phyloP scores from a whole-genome alignment of 1,140 invertebrate genomes.

The Papilio aristodemus region DNA sequence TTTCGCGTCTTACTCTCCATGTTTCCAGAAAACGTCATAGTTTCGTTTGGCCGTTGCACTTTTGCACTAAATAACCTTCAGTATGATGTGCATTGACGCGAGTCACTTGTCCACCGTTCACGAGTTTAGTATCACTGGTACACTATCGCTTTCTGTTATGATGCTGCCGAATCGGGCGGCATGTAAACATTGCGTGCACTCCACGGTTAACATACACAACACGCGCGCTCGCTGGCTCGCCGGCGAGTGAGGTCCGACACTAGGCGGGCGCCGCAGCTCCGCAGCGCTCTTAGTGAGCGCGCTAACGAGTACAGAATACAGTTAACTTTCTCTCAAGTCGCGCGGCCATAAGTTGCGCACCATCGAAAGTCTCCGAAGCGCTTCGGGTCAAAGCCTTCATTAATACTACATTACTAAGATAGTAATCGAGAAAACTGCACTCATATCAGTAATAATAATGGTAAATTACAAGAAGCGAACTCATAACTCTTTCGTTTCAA shows the following conservation, averaged over 20 bases:
- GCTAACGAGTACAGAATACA: slow-evolving; percentile 72
- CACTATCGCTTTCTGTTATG: slow-evolving; percentile 69
- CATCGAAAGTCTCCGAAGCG: slow-evolving; percentile 72
- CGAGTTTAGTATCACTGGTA: slow-evolving; percentile 41
- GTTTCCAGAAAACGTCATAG: slow-evolving; percentile 71
- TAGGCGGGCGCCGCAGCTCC: slow-evolving; percentile 24
- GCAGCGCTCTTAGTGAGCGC: slow-evolving; percentile 38
- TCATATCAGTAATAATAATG: slow-evolving; percentile 7
- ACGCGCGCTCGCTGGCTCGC: slow-evolving; percentile 40
- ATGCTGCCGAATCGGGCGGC: slow-evolving; percentile 48
- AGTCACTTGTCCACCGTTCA: slow-evolving; percentile 41
- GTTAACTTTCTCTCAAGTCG: slow-evolving; percentile 74
- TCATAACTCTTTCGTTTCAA: too few species aligned
- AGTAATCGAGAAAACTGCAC: slow-evolving; percentile 31
- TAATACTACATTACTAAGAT: slow-evolving; percentile 47
- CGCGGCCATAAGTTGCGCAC: slow-evolving; percentile 60
- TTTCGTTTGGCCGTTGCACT: slow-evolving; percentile 57
- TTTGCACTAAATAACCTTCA: slow-evolving; percentile 44
- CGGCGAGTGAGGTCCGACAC: slow-evolving; percentile 37
- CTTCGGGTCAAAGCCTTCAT: slow-evolving; percentile 70
- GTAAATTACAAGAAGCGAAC: background rate
- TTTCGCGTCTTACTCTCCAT: slow-evolving; percentile 69
- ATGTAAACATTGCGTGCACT: slow-evolving; percentile 57
- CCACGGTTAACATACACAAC: slow-evolving; percentile 20
- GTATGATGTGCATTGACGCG: slow-evolving; percentile 38